A percentile compares a stretch with the other conserved stretches of the same genome.
Evolutionary conservation across 1,140 invertebrate species (phyloP).

Genomic region (Achatina immaculata): DNA sequence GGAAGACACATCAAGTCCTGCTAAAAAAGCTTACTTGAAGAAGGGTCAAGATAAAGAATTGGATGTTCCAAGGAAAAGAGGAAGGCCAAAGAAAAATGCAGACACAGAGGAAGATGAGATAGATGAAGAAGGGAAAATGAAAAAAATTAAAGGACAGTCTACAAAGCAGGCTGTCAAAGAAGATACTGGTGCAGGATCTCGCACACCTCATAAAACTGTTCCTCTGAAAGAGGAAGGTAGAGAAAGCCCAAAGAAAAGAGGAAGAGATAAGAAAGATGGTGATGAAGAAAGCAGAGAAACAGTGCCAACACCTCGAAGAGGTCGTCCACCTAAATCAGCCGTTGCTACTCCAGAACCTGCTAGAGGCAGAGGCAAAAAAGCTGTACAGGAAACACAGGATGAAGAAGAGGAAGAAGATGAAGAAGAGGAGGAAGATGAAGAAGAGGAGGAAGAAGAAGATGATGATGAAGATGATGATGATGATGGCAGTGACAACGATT

Average conservation of each 20-base stretch:
- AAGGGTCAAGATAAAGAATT: conserved; percentile 32
- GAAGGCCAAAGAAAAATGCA: conserved; percentile 42
- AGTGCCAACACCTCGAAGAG: conserved; percentile 8
- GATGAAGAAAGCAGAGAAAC: conserved; percentile 37
- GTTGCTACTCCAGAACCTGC: not conserved
- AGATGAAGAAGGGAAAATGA: conserved; percentile 22
- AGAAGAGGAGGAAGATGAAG: conserved; percentile 40
- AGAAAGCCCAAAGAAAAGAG: conserved; percentile 27
- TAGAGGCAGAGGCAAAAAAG: conserved; percentile 27
- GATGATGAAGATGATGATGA: conserved; percentile 44
- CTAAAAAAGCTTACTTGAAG: conserved; percentile 41
- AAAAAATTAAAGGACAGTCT: not conserved
- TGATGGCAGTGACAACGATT: conserved; percentile 22
- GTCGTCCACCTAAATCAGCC: conserved; percentile 25
- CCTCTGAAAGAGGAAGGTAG: not conserved
- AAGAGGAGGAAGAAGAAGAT: conserved; percentile 43
- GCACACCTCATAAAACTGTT: not conserved
- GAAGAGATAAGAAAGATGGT: conserved; percentile 17
- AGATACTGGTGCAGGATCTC: not conserved
- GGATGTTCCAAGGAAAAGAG: conserved; percentile 17
- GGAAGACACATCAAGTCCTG: conserved; percentile 31
- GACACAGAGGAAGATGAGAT: conserved; percentile 38
- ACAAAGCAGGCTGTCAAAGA: conserved; percentile 3
- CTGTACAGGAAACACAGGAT: conserved; percentile 23
- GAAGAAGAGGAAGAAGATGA: conserved; percentile 39